These are phyloP conservation scores for Potamarius usumacintae DNA, from an alignment of 2,113 vertebrate genomes.

Conservation along the genomic window DNA sequence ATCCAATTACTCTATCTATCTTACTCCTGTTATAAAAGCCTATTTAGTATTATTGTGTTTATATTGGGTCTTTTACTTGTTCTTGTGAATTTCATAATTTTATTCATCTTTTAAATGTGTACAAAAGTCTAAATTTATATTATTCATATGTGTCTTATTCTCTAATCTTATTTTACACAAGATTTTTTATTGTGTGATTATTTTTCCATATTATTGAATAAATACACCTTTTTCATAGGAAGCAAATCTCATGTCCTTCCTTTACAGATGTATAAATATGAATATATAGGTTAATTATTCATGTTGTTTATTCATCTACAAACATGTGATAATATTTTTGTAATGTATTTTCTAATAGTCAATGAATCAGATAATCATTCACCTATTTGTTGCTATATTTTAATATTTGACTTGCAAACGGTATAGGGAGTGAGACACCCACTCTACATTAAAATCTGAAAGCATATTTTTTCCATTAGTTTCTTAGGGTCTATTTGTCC, in stretches of 20 bases:
- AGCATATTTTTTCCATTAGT: neutral
- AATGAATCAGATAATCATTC: neutral
- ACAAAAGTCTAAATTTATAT: constrained; percentile 64
- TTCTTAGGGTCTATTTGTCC: neutral
- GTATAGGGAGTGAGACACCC: neutral
- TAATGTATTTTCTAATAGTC: neutral
- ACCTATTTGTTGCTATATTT: neutral
- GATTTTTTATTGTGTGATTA: constrained; percentile 70
- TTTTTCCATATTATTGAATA: constrained; percentile 77
- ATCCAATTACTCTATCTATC: constrained; percentile 30
- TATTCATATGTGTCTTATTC: constrained; percentile 60
- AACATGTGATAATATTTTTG: too few relatives aligned
- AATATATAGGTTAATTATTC: neutral
- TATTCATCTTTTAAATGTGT: constrained; percentile 57
- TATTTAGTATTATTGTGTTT: constrained; percentile 47
- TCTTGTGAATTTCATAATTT: constrained; percentile 51
- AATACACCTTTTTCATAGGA: constrained; percentile 73
- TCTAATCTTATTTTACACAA: constrained; percentile 59
- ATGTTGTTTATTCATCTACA: neutral
- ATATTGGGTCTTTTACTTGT: constrained; percentile 42
- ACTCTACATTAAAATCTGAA: neutral
- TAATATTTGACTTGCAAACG: neutral
- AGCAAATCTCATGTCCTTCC: constrained; percentile 28
- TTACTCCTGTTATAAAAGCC: constrained; percentile 37
- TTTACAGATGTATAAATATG: neutral